phyloP scores from a whole-genome alignment of 1,140 invertebrate genomes.

The Oedothorax gibbosus region DNA sequence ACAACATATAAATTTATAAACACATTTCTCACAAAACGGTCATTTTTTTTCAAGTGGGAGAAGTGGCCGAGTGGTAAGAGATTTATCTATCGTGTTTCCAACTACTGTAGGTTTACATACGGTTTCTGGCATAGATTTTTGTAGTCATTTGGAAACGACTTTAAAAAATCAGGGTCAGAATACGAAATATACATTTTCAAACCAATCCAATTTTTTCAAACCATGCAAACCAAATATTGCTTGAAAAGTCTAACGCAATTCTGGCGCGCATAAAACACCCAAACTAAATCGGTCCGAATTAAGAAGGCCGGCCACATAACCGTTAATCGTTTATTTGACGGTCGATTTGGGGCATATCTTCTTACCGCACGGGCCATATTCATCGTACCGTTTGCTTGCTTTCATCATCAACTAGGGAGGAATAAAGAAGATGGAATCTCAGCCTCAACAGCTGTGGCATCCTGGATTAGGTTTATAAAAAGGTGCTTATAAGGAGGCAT shows the following conservation, averaged over 20 bases:
- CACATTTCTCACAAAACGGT: no score
- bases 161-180: no score
- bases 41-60: no score
- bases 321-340: conserved; percentile 12
- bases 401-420: conserved; percentile 1
- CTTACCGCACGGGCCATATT: neutral
- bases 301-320: neutral
- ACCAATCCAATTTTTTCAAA: no score
- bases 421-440: conserved; percentile 2
- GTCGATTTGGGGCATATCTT: conserved; percentile 9
- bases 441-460: conserved; percentile 1
- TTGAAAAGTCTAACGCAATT: neutral
- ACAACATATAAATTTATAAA: no score
- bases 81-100: no score
- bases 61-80: no score
- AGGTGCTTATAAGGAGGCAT: neutral
- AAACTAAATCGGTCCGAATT: neutral
- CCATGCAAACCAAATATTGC: no score
- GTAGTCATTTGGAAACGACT: no score
- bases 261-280: neutral
- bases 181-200: no score
- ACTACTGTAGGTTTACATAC: no score
- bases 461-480: neutral
- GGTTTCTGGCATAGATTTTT: no score
- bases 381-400: neutral